Evolutionary conservation across 2,797 vertebrate species (phyloP), one percentile per base, ranked within the genome.

Genomic region (Siniperca scherzeri): DNA sequence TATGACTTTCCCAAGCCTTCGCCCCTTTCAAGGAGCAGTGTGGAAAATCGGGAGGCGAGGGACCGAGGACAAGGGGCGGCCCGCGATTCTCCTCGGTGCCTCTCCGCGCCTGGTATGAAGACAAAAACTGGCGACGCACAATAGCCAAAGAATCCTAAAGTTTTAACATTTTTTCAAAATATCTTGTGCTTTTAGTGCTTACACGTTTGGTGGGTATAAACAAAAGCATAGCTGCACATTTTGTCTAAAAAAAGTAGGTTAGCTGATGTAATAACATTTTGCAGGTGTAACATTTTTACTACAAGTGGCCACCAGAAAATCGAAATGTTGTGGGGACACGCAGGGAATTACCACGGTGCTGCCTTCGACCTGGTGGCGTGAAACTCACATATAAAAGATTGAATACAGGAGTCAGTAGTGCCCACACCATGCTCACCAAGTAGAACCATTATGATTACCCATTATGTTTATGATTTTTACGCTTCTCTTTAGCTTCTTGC

Each of bases 51-150:
- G 85, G 90, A 92, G 92, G 92, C 93, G 93, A 94, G 88, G 74
- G 77, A 89, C 92, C 89, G 94, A 90, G 94, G 92, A 92, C 93
- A 83, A 93, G 92, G 92, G 96, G 96, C 95, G 96, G 95, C 91
- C 77, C 95, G 73, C 95, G 86, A 97, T 97, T 97, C 92, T 96
- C 96, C 96, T 96, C 95, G 96, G 96, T 95, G 91, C 91, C 92
- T 89, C 93, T 78, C 53, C 69, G 75, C 71, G 74, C 85, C 89
- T 87, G 88, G 79, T 88, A 76, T 56, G 77, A 81, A 92, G 89
- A 95, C 93, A 94, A 95, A 92, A 92, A 77, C 40, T 56, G 70
- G 36, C 19, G 77, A 84, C 61, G 77, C 83, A 92, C 92, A 92
- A 94, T 78, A 62, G 87, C 56, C 50, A 19, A 78, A 84, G 82